Conservation (phyloP, 1,140 invertebrate species). For the Holcopasites calliopsidis region DNA sequence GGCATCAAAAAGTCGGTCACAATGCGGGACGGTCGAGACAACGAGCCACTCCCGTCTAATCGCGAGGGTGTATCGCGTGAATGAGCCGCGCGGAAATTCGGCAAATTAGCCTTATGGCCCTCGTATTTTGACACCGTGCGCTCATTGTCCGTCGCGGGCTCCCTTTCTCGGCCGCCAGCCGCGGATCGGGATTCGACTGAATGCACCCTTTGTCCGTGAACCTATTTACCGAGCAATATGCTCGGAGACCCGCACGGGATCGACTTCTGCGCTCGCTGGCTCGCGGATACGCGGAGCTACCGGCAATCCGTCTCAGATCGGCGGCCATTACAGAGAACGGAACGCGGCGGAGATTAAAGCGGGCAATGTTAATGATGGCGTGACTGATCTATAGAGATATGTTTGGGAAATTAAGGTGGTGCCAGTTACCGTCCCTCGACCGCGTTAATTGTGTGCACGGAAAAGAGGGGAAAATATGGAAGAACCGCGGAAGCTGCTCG, state of each 20-base stretch:
- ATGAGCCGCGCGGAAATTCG: slow-evolving; percentile 65
- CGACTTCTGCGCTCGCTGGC: not conserved
- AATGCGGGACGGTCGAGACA: slow-evolving; percentile 33
- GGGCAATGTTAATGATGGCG: not conserved
- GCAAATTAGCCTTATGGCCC: slow-evolving; percentile 78
- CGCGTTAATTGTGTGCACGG: slow-evolving; percentile 18
- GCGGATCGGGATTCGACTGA: slow-evolving; percentile 60
- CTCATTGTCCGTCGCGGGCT: slow-evolving; percentile 64
- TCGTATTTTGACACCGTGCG: slow-evolving; percentile 76
- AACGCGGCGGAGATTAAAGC: no score
- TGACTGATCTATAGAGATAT: not conserved
- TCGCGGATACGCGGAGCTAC: not conserved
- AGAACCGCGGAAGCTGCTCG: slow-evolving; percentile 3
- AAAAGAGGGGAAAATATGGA: not conserved
- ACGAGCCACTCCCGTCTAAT: slow-evolving; percentile 23
- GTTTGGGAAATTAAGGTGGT: slow-evolving; percentile 13
- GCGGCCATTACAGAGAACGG: slow-evolving; percentile 17
- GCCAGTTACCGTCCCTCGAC: not conserved
- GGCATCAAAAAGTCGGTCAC: slow-evolving; percentile 33
- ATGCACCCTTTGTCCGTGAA: slow-evolving; percentile 73
- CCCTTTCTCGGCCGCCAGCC: slow-evolving; percentile 57
- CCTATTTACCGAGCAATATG: slow-evolving; percentile 63
- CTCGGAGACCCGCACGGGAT: slow-evolving; percentile 35
- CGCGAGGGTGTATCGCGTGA: slow-evolving; percentile 49
- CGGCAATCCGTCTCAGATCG: no score